phyloP scores from a whole-genome alignment of 64 coral and sea anemone genomes.

The Astreopora myriophthalma region DNA sequence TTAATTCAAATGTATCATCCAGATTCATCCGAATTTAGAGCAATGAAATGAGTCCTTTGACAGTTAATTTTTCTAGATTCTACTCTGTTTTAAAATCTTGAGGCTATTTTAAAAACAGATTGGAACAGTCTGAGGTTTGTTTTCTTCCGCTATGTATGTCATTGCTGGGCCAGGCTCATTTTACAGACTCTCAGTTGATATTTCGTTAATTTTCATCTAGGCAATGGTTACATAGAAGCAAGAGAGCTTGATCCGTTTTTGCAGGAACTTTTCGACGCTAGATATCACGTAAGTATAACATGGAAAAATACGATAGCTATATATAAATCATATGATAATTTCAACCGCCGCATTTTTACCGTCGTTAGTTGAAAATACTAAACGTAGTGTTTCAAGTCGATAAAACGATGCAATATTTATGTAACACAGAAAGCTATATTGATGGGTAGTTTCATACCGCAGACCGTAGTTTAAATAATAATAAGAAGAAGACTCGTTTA shows the following conservation, averaged over 20 bases:
- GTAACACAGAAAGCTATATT: background rate
- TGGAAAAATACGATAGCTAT: background rate
- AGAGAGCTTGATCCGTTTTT: constrained; percentile 68
- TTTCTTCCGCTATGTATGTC: background rate
- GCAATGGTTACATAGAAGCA: constrained; percentile 70
- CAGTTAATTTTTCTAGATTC: background rate
- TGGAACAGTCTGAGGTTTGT: background rate
- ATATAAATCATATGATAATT: background rate
- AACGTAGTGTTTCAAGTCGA: background rate
- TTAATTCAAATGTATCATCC: background rate
- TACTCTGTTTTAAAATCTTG: no score
- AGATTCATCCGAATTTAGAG: background rate
- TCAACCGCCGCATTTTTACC: no score
- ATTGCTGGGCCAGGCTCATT: background rate
- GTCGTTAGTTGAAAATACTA: no score
- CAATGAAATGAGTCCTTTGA: background rate
- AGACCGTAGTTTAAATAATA: background rate
- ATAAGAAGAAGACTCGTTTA: background rate
- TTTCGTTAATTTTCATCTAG: constrained; percentile 1
- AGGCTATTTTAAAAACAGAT: no score
- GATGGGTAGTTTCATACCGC: background rate
- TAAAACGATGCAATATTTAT: background rate
- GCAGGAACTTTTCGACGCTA: constrained; percentile 60
- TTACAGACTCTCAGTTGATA: background rate
- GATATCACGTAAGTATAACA: constrained; percentile 55